phyloP scores from a whole-genome alignment of 2,888 invertebrate species.

The Malachius bipustulatus region DNA sequence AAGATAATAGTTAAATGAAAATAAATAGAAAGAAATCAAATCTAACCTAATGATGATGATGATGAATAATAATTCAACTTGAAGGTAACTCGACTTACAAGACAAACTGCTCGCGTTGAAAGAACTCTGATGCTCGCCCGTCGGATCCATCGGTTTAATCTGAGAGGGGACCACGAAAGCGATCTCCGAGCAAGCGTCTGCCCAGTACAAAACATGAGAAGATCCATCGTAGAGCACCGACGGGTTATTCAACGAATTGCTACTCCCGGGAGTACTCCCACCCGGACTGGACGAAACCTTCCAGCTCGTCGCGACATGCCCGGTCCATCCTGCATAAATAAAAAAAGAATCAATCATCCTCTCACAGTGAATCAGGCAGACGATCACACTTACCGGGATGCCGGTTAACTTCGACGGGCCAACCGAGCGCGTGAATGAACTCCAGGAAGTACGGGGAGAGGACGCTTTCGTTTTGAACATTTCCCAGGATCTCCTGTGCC shows the following conservation, averaged over 20 bases:
- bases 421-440: conserved; percentile 65
- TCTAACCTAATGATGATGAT: too few relatives aligned
- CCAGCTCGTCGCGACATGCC: conserved; percentile 81
- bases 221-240: conserved; percentile 73
- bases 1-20: too few relatives aligned
- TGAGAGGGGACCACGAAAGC: conserved; percentile 82
- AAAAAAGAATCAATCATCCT: too few relatives aligned
- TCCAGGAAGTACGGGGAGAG: conserved; percentile 43
- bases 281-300: conserved; percentile 27
- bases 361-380: too few relatives aligned
- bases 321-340: conserved; percentile 60
- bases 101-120: conserved; percentile 29
- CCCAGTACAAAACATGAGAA: conserved; percentile 85
- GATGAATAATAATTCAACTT: too few relatives aligned
- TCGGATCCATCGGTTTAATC: conserved; percentile 25
- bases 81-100: conserved; percentile 29
- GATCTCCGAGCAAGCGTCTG: conserved; percentile 87
- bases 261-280: conserved; percentile 14
- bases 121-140: conserved; percentile 20
- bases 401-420: conserved; percentile 70
- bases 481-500: conserved; percentile 68
- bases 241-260: conserved; percentile 38
- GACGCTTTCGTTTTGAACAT: conserved; percentile 43
- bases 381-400: conserved; percentile 59
- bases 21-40: too few relatives aligned